These are phyloP conservation scores for Telenomus remus DNA, from an alignment of 1,140 invertebrate genomes.

Conservation along the genomic window DNA sequence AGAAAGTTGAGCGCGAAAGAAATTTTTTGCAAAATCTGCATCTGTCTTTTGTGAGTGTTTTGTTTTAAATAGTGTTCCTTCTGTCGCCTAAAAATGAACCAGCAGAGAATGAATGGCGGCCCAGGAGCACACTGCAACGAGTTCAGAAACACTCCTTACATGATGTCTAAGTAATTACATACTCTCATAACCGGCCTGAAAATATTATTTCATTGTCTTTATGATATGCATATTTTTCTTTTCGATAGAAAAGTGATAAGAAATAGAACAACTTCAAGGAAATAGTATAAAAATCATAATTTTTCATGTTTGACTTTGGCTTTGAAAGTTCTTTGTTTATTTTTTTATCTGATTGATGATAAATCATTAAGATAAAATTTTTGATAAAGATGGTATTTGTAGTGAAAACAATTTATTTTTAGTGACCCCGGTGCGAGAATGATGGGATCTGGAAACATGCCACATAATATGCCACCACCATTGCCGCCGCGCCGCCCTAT, in stretches of 20 bases:
- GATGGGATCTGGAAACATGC: conserved; percentile 28
- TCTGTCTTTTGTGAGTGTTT: background rate
- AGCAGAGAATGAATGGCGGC: conserved; percentile 51
- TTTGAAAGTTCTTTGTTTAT: too few species aligned
- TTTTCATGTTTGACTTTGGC: too few species aligned
- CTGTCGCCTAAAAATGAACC: conserved; percentile 58
- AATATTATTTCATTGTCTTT: conserved; percentile 13
- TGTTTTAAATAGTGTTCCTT: background rate
- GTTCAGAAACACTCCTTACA: conserved; percentile 58
- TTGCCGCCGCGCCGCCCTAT: conserved; percentile 62
- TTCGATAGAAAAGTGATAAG: too few species aligned
- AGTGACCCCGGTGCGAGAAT: conserved; percentile 47
- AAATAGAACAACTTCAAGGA: too few species aligned
- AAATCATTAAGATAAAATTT: too few species aligned
- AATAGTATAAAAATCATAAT: too few species aligned
- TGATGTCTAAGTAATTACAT: conserved; percentile 57
- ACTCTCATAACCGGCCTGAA: too few species aligned
- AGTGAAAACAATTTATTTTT: background rate
- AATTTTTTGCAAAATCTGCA: too few species aligned
- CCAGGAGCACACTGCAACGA: conserved; percentile 44
- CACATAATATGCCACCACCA: conserved; percentile 59
- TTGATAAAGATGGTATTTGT: too few species aligned
- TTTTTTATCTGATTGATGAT: too few species aligned
- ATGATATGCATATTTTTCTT: background rate
- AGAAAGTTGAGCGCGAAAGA: conserved; percentile 6